Evolutionary conservation across 2,797 vertebrate species (phyloP), one percentile per base, ranked within the genome.

Genomic region (Gadopsis bispinosus): DNA sequence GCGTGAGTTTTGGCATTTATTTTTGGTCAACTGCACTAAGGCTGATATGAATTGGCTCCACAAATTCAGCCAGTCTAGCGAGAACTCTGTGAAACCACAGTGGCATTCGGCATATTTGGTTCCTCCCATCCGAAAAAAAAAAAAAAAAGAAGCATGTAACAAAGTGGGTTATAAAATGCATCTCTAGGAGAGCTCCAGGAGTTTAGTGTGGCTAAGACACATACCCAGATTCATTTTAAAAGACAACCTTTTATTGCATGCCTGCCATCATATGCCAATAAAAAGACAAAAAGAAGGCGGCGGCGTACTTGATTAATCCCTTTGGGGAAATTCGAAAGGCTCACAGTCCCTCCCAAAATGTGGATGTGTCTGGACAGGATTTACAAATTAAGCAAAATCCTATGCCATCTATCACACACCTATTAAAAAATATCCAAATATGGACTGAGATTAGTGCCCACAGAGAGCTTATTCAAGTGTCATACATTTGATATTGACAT

Each of bases 1-100:
- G n/a, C n/a, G n/a, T 9, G 12, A 47, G 66, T 16, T 69, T 26
- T 58, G 66, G 60, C 35, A 35, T 69, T 78, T 62, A 75, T 71
- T 66, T 68, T 37, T 17, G 16, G 16, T 51, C 54, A 0, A 5
- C n/a, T 55, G 68, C 65, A 26, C 53, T 43, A 20, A 19, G 11
- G 59, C 20, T 51, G 56, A 59, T 50, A 16, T 39, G 26, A 48
- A 63, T 45, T 53, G 59, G 59, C 70, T 63, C 22, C 33, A 22
- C 58, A 1, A 17, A 66, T n/a, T 68, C 13, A 45, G 26, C 41
- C 37, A 2, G 53, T 26, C 39, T 43, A 2, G 45, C 60, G 12
- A 29, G 50, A 22, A 48, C 14, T 14, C 29, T 1, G 19, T 50
- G 68, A 69, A 67, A 50, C 11, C 13, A 17, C 20, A 63, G 37